phyloP scores from a whole-genome alignment of 2,797 vertebrate species.

The Euthynnus affinis region DNA sequence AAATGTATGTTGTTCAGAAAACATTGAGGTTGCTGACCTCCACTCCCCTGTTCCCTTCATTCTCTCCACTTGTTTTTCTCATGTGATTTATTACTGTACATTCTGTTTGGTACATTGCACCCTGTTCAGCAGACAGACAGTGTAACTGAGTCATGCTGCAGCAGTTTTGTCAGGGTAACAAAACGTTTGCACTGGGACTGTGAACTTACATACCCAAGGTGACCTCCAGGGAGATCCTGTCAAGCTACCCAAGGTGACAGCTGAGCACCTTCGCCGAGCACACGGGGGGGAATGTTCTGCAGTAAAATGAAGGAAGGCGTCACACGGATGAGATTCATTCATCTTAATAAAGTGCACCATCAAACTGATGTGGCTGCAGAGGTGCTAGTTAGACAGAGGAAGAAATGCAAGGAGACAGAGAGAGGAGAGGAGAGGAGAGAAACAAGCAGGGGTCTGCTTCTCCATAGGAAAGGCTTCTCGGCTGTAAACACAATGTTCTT shows the following conservation, averaged over 20 bases:
- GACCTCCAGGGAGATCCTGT: slow-evolving; percentile 71
- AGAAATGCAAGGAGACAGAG: slow-evolving; percentile 60
- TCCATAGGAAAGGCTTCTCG: slow-evolving; percentile 42
- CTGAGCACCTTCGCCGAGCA: slow-evolving; percentile 41
- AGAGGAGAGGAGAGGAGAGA: slow-evolving; percentile 38
- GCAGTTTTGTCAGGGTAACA: slow-evolving; percentile 72
- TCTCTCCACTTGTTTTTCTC: slow-evolving; percentile 42
- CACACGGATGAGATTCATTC: slow-evolving; percentile 72
- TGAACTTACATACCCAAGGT: slow-evolving; percentile 77
- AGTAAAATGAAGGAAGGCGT: slow-evolving; percentile 65
- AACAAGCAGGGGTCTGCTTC: slow-evolving; percentile 14
- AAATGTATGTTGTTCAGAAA: slow-evolving; percentile 64
- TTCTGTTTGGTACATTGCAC: slow-evolving; percentile 46
- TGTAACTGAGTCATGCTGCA: slow-evolving; percentile 77
- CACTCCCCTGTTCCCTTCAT: slow-evolving; percentile 43
- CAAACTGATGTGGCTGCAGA: slow-evolving; percentile 73
- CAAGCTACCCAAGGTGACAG: slow-evolving; percentile 70
- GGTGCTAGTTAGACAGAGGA: slow-evolving; percentile 67
- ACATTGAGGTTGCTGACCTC: slow-evolving; percentile 72
- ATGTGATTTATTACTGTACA: slow-evolving; percentile 68
- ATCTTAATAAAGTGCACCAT: slow-evolving; percentile 81
- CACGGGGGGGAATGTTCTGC: slow-evolving; percentile 47
- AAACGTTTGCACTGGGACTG: slow-evolving; percentile 63
- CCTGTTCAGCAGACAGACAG: slow-evolving; percentile 55
- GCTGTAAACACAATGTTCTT: slow-evolving; percentile 66